Evolutionary conservation across 2,113 vertebrate genomes (phyloP), one percentile per base, ranked within the genome.

Genomic region (Phaethon lepturus): DNA sequence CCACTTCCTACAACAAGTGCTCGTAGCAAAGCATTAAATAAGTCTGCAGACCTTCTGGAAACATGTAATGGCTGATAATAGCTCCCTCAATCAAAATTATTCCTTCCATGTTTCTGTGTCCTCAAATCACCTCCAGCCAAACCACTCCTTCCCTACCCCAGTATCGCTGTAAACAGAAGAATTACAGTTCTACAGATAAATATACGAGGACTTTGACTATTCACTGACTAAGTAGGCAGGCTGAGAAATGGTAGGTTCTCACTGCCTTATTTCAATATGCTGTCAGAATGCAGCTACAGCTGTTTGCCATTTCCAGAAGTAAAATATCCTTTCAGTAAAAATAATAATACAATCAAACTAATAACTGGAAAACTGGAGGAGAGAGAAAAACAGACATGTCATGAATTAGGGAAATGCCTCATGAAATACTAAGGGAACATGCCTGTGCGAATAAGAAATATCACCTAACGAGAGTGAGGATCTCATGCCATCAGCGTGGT

Each of bases 1-100:
- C 63, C 55, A 28, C 20, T 77, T 86, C 44, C 67, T 86, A 50
- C 71, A 17, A 16, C 40, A 40, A 52, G 20, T 0, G 22, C 40
- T 73, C 69, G 2, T 3, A 77, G 75, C 4, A 25, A 58, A 91
- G 26, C 19, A 62, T 17, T 10, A 44, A 60, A 49, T 4, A 45
- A 42, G 55, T 29, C 73, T 87, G 64, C 87, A 95, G 91, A 88
- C 68, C 83, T 93, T 6, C 91, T 91, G 94, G 26, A 91, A 90
- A 29, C 86, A 44, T 1, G 29, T 22, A 40, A 52, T 35, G 72
- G 63, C 55, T 91, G 76, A 8, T n/a, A 84, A 91, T 7, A 78
- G 47, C 83, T 94, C 83, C 76, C 83, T 91, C 80, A 63, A 35
- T 81, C 92, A 72, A 18, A 75, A 91, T 72, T 26, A 82, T 29